Base-by-base conservation (phyloP, 2,797 vertebrate species). In the Silurus lanzhouensis region DNA sequence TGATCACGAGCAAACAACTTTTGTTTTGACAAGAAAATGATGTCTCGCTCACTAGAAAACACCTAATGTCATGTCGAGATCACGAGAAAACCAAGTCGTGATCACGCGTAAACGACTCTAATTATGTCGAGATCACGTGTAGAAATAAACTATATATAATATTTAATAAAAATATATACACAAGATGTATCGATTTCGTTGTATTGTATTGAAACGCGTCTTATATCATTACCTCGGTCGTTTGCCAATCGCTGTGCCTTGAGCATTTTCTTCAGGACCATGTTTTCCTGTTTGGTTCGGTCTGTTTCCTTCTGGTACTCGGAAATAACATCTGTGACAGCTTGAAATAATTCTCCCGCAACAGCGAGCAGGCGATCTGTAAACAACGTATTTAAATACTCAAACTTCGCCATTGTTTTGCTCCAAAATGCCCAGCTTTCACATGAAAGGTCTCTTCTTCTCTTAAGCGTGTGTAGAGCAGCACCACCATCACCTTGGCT, bases 271-370 rank as follows among this genome's bases (percentile, higher is more conserved):
- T 67, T 86, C 82, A 86, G 82, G 48, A 57, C 57, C 10, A 58
- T 38, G 38, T 86, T 86, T 57, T 86, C 85, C 68, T 83, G 85
- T 67, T 80, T 86, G 3, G 76, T 58, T 1, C 76, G 57, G 4
- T 83, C 85, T 6, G 52, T 83, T 58, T 86, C 82, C 6, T 84
- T 76, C 60, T 84, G 76, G 38, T 87, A 87, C 68, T 83, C 76
- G 2, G 2, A 12, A 67, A 87, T 46, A 22, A 72, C 58, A 31
- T 87, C 85, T 19, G 72, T 81, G 60, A 87, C 76, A 7, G 25
- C 82, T 13, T 87, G 67, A 60, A 87, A 84, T 12, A 87, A 72
- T 79, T 87, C 86, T 82, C 61, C 83, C 12, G 86, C 86, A 25
- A 81, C 76, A 8, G 67, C 67, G n/a, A 87, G 12, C 6, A 87